Percentiles rank a stretch among this genome's conserved stretches.
Evolutionary conservation across 2,888 invertebrate species (phyloP).

Genomic region (Pyrochroa serraticornis): DNA sequence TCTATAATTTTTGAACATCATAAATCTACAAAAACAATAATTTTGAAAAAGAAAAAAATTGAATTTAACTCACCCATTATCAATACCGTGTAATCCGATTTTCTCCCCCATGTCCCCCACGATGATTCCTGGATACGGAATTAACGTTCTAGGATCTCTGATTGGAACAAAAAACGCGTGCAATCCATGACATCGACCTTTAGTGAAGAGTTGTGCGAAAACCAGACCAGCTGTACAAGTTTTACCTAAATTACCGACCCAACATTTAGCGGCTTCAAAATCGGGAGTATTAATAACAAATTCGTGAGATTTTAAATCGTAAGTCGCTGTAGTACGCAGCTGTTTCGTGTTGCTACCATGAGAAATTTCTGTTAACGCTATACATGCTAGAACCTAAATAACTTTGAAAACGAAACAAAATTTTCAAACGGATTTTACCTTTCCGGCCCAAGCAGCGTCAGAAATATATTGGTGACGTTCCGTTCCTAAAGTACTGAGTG

Average conservation of each 20-base stretch:
- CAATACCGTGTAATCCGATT: constrained; percentile 87
- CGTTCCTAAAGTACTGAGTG: constrained; percentile 75
- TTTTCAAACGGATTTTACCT: constrained; percentile 59
- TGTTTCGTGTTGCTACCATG: constrained; percentile 95
- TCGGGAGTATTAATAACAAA: constrained; percentile 92
- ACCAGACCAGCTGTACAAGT: constrained; percentile 85
- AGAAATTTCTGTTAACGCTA: constrained; percentile 90
- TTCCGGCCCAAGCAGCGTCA: constrained; percentile 72
- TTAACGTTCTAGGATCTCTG: constrained; percentile 75
- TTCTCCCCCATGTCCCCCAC: constrained; percentile 95
- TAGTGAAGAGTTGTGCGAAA: constrained; percentile 88
- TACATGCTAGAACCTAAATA: constrained; percentile 74
- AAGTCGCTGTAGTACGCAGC: constrained; percentile 89
- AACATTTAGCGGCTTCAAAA: constrained; percentile 95
- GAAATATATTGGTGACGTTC: constrained; percentile 74
- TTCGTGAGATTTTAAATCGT: constrained; percentile 74
- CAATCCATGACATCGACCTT: constrained; percentile 80
- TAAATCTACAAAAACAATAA: constrained; percentile 64
- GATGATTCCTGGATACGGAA: constrained; percentile 81
- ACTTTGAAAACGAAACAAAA: constrained; percentile 8
- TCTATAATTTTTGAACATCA: constrained; percentile 85
- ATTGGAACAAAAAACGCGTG: constrained; percentile 90
- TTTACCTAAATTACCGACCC: constrained; percentile 89
- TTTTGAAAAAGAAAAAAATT: constrained; percentile 7
- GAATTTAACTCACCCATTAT: constrained; percentile 73